phyloP scores from a whole-genome alignment of 2,888 invertebrate species.

The Eucera pruinosa region DNA sequence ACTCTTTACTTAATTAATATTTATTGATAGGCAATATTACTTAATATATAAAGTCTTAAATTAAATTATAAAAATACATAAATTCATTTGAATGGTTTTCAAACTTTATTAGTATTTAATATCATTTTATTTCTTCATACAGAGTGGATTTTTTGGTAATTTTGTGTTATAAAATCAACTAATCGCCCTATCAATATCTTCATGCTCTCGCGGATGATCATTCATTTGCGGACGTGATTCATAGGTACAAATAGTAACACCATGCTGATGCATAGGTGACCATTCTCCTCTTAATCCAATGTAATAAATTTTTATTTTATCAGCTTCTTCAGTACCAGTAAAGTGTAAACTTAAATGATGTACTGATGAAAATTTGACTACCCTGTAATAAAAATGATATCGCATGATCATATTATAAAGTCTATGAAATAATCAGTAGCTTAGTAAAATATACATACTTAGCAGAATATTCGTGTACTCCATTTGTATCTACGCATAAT shows the following conservation, averaged over 20 bases:
- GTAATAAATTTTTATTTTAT: slow-evolving; percentile 94
- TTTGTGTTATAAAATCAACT: slow-evolving; percentile 52
- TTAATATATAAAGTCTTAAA: not conserved
- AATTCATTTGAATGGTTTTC: slow-evolving; percentile 3
- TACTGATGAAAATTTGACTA: slow-evolving; percentile 96
- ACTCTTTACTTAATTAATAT: not conserved
- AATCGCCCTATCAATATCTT: slow-evolving; percentile 45
- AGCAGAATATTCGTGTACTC: slow-evolving; percentile 94
- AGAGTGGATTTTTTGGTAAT: not conserved
- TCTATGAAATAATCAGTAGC: too few species aligned
- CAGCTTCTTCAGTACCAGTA: slow-evolving; percentile 94
- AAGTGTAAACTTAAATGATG: slow-evolving; percentile 96
- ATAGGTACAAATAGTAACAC: slow-evolving; percentile 96
- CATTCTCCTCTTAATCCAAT: slow-evolving; percentile 98
- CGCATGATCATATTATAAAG: slow-evolving; percentile 2
- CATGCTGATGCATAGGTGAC: slow-evolving; percentile 92
- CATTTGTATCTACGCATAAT: slow-evolving; percentile 91
- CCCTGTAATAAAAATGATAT: slow-evolving; percentile 85
- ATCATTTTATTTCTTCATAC: not conserved
- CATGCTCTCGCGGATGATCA: slow-evolving; percentile 90
- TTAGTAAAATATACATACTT: slow-evolving; percentile 87
- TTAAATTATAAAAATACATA: not conserved
- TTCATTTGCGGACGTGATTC: slow-evolving; percentile 93
- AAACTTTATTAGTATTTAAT: slow-evolving; percentile 32
- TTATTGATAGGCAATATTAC: not conserved